These are phyloP conservation scores for Phalacrocorax aristotelis DNA, from an alignment of 2,113 vertebrate genomes.

Conservation along the genomic window DNA sequence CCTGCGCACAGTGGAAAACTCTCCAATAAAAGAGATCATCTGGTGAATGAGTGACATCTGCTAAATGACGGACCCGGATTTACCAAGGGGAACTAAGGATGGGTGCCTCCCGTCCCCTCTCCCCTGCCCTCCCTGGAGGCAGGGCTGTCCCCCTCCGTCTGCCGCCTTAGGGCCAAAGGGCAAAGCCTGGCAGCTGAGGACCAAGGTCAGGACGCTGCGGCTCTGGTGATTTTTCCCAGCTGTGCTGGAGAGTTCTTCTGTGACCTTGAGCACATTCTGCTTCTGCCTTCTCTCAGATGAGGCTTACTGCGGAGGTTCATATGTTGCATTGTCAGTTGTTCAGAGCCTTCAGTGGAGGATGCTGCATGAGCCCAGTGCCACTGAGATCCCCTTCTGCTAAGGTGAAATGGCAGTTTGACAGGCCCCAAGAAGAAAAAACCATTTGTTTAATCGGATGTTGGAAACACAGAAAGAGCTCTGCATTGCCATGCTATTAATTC, in stretches of 20 bases:
- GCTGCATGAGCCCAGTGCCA: not conserved
- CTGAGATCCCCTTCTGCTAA: not conserved
- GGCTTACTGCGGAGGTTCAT: not conserved
- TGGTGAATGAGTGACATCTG: not conserved
- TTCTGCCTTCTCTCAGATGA: not conserved
- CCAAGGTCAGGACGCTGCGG: not conserved
- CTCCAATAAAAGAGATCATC: not conserved
- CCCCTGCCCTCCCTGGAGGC: not conserved
- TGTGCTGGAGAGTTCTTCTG: not conserved
- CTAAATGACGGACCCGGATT: not conserved
- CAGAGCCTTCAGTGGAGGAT: not conserved
- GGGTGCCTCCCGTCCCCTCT: not conserved
- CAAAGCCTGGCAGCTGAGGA: not conserved
- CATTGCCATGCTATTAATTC: not conserved
- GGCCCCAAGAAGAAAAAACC: not conserved
- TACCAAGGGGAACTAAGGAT: not conserved
- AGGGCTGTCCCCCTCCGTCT: not conserved
- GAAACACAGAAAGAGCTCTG: not conserved
- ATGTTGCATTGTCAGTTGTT: not conserved
- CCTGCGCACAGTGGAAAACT: not conserved
- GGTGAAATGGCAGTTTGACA: not conserved
- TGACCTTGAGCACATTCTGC: not conserved
- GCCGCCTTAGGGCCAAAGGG: not conserved
- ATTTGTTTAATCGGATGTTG: not conserved
- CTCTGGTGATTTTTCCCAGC: not conserved